Conservation (phyloP, 1,140 invertebrate genomes). For the Chlorops oryzae region DNA sequence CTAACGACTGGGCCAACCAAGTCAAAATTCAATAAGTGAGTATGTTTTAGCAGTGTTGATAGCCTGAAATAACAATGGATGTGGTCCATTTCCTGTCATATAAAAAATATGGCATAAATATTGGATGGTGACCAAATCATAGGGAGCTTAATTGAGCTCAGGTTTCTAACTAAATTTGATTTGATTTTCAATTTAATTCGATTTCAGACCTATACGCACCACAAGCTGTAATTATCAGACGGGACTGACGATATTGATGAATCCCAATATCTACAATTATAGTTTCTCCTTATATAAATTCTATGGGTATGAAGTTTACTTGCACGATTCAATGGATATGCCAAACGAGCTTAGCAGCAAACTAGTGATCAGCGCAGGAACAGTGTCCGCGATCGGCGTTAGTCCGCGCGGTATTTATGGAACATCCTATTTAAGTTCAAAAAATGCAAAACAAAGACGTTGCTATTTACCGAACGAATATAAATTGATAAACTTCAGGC, state of each 20-base stretch:
- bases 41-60: not conserved
- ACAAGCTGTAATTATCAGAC: slow-evolving; percentile 54
- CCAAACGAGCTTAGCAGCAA: slow-evolving; percentile 50
- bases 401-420: slow-evolving; percentile 16
- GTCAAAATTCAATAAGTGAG: slow-evolving; percentile 4
- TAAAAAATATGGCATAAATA: not conserved
- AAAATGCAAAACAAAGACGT: slow-evolving; percentile 30
- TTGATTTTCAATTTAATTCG: no score
- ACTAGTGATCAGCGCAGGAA: slow-evolving; percentile 10
- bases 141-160: no score
- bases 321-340: slow-evolving; percentile 54
- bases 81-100: not conserved
- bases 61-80: not conserved
- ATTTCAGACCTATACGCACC: slow-evolving; percentile 20
- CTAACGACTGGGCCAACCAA: no score
- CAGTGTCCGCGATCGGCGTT: slow-evolving; percentile 21
- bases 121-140: no score
- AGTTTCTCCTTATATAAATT: slow-evolving; percentile 20
- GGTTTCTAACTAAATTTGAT: no score
- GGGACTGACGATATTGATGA: slow-evolving; percentile 52
- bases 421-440: slow-evolving; percentile 2
- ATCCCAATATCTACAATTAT: slow-evolving; percentile 48
- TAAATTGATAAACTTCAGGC: slow-evolving; percentile 36
- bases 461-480: slow-evolving; percentile 55
- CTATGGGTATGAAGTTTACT: slow-evolving; percentile 31